Evolutionary conservation across 2,888 invertebrate species (phyloP).

Genomic region (Dendrolimus pini): DNA sequence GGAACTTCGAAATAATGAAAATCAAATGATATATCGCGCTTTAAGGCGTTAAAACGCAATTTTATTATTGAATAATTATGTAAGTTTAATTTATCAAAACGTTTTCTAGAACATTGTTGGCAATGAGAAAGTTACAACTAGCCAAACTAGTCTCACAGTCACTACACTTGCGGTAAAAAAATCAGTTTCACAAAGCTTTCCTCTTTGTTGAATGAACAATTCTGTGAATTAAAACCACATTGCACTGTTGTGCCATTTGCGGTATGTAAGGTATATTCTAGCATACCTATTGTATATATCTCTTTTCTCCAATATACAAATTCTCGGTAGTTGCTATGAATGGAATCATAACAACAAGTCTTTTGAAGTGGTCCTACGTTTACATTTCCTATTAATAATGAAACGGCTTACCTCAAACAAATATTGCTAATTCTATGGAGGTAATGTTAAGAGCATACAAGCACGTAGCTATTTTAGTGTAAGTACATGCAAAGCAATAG

Average conservation of each 20-base stretch:
- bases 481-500: slow-evolving; percentile 9
- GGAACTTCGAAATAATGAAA: no score
- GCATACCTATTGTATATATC: neutral
- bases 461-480: neutral
- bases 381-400: neutral
- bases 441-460: neutral
- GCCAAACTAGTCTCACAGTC: no score
- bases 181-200: neutral
- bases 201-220: neutral
- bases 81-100: no score
- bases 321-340: neutral
- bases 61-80: no score
- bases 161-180: no score
- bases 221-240: neutral
- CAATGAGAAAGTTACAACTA: no score
- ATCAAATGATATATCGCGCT: no score
- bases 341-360: neutral
- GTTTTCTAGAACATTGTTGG: no score
- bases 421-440: neutral
- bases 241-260: neutral
- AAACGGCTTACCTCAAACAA: neutral
- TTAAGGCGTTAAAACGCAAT: no score
- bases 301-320: neutral
- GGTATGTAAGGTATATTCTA: neutral
- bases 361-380: neutral